Evolutionary conservation across 1,140 invertebrate genomes (phyloP).

Genomic region (Ptiloglossa arizonensis): DNA sequence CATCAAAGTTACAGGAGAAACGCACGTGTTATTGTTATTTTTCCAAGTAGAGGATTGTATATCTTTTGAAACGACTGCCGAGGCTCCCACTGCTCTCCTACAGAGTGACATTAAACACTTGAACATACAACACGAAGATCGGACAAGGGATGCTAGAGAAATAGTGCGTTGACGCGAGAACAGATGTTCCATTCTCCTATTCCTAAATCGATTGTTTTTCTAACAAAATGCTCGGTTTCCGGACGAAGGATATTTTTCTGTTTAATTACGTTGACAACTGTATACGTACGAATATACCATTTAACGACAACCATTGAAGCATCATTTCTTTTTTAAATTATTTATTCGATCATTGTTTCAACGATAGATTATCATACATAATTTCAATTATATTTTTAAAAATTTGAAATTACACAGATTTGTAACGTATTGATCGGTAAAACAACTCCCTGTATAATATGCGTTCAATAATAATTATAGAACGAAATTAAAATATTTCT

Average conservation of each 20-base stretch:
- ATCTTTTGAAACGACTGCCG: conserved; percentile 17
- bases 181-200: conserved; percentile 24
- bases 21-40: conserved; percentile 36
- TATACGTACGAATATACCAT: background rate
- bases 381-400: no score
- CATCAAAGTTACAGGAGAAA: background rate
- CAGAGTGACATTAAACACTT: conserved; percentile 29
- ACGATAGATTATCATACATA: no score
- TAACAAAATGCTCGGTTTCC: background rate
- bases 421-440: no score
- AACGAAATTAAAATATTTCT: no score
- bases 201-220: background rate
- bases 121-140: conserved; percentile 35
- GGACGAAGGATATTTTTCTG: background rate
- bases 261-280: background rate
- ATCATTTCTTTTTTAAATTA: no score
- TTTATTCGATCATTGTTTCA: no score
- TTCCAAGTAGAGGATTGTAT: conserved; percentile 26
- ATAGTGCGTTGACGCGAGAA: background rate
- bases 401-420: no score
- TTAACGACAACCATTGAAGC: no score
- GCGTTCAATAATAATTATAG: no score
- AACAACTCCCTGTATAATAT: no score
- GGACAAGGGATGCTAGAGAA: conserved; percentile 4
- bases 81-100: background rate